Conservation (phyloP, 37 sponge, comb jelly and placozoan genomes). For the Aphrocallistes beatrix region DNA sequence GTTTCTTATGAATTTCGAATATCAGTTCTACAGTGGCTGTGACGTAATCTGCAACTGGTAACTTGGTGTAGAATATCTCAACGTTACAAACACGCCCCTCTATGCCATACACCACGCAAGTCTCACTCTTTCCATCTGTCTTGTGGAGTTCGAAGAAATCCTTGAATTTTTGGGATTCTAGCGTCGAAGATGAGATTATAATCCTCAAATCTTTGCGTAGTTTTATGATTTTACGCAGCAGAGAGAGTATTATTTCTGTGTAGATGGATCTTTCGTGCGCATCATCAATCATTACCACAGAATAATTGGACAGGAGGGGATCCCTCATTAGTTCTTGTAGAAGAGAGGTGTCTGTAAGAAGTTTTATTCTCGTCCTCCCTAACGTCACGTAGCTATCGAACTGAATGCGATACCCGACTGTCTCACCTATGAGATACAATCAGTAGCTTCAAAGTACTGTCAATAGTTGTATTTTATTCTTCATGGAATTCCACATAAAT, state of each 20-base stretch:
- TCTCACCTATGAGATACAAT: background rate
- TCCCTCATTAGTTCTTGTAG: conserved; percentile 94
- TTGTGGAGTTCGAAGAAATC: conserved; percentile 81
- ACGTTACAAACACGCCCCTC: background rate
- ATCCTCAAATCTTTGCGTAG: conserved; percentile 63
- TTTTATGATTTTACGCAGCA: conserved; percentile 65
- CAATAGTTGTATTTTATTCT: too few species aligned
- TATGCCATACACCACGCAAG: conserved; percentile 20
- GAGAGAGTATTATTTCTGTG: conserved; percentile 77
- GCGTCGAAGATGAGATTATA: conserved; percentile 85
- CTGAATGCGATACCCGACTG: conserved; percentile 76
- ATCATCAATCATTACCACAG: conserved; percentile 92
- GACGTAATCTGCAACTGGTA: conserved; percentile 83
- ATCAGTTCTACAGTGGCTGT: conserved; percentile 72
- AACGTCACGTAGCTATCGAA: conserved; percentile 72
- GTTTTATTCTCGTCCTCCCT: conserved; percentile 65
- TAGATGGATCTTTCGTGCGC: conserved; percentile 87
- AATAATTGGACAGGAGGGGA: conserved; percentile 76
- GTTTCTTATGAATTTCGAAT: conserved; percentile 67
- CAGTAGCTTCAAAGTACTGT: too few species aligned
- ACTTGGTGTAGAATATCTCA: background rate
- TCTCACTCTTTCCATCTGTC: conserved; percentile 24
- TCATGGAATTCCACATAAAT: too few species aligned
- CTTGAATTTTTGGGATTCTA: conserved; percentile 88
- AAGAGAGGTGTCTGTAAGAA: conserved; percentile 85